These are phyloP conservation scores for Neoitamus cyanurus DNA, from an alignment of 2,888 invertebrate genomes.

Conservation along the genomic window DNA sequence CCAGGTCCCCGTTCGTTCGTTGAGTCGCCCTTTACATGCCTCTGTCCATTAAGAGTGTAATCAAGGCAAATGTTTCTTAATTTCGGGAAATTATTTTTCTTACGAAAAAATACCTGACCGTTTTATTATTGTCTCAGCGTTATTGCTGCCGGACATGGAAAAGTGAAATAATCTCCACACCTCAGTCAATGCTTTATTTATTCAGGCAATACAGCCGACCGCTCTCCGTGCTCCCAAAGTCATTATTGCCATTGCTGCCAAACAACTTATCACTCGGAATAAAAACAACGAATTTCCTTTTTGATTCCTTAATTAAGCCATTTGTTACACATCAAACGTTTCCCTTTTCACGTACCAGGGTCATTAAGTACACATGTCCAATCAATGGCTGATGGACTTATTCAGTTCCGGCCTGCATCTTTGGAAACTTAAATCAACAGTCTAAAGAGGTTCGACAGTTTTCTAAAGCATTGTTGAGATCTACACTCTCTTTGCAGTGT, in stretches of 20 bases:
- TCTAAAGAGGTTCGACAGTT: neutral
- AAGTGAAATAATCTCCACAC: conserved; percentile 5
- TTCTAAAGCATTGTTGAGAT: neutral
- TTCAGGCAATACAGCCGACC: neutral
- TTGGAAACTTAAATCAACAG: neutral
- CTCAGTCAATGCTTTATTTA: neutral
- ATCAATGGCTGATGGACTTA: neutral
- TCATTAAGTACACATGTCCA: neutral
- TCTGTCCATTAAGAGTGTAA: neutral
- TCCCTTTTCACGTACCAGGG: neutral
- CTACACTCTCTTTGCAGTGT: neutral
- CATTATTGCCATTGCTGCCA: neutral
- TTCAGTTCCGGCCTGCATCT: neutral
- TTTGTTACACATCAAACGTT: neutral
- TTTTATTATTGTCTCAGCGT: neutral
- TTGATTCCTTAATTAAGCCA: conserved; percentile 1
- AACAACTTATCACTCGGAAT: neutral
- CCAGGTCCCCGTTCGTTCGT: neutral
- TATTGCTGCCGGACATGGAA: conserved; percentile 5
- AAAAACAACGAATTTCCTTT: neutral
- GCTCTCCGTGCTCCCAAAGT: neutral
- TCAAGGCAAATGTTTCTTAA: conserved; percentile 1
- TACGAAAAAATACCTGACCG: neutral
- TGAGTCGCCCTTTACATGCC: neutral
- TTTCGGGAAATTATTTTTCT: neutral